A percentile compares a stretch with the other conserved stretches of the same genome.
Conservation (phyloP, 2,113 vertebrate species). For the Marmota flaviventris region DNA sequence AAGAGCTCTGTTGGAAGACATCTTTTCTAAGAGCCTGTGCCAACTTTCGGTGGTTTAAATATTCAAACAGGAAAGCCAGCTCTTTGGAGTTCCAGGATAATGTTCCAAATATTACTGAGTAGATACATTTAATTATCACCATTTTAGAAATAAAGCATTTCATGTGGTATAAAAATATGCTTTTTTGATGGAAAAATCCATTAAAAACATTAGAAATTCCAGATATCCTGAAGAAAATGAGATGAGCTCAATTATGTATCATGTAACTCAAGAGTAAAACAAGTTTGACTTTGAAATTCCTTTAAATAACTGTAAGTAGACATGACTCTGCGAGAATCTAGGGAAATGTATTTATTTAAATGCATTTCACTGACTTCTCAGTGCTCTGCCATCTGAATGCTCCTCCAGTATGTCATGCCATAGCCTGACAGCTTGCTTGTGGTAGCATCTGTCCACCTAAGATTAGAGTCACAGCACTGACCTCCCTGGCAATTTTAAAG, state of each 20-base stretch:
- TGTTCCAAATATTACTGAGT: not conserved
- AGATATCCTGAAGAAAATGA: not conserved
- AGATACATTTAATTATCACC: conserved; percentile 22
- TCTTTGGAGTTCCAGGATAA: not conserved
- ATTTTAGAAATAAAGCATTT: conserved; percentile 45
- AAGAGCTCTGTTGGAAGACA: not conserved
- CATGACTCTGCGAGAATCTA: not conserved
- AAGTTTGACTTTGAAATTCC: not conserved
- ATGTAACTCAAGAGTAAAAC: not conserved
- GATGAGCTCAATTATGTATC: not conserved
- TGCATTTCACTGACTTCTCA: not conserved
- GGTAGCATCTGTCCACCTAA: not conserved
- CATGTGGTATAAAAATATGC: not conserved
- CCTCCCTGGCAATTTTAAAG: not conserved
- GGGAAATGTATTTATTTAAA: not conserved
- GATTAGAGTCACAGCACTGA: not conserved
- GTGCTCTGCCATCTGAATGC: no score
- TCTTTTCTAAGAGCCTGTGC: not conserved
- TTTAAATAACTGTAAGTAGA: not conserved
- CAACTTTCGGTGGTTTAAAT: not conserved
- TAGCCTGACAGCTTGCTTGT: not conserved
- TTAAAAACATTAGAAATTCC: not conserved
- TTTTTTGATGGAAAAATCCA: conserved; percentile 37
- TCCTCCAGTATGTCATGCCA: not conserved
- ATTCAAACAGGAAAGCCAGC: not conserved